Percentiles rank a stretch among this genome's conserved stretches.
phyloP scores from a whole-genome alignment of 2,797 vertebrate genomes.

The Enteromius anoplus region DNA sequence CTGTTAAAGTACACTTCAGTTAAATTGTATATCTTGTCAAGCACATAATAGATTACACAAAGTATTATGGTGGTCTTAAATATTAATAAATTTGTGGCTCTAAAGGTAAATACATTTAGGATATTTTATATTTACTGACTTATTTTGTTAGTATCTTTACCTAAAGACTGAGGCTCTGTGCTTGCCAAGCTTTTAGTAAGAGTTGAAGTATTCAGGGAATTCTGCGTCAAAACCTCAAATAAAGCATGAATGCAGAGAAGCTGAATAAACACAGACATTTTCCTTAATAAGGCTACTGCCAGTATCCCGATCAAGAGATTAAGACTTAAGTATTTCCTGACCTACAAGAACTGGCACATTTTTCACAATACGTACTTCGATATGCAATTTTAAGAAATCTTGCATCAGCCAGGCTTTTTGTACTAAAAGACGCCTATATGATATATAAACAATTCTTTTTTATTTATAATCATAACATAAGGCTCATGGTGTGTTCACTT shows the following conservation, averaged over 20 bases:
- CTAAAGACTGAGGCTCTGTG: not conserved
- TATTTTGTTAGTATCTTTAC: not conserved
- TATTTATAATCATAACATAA: conserved; percentile 1
- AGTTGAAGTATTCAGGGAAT: conserved; percentile 25
- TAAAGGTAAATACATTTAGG: too few species aligned
- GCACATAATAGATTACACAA: not conserved
- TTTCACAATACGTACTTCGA: not conserved
- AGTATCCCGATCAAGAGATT: not conserved
- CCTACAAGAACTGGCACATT: conserved; percentile 37
- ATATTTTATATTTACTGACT: not conserved
- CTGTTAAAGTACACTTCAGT: not conserved
- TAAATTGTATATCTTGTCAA: not conserved
- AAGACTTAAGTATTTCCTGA: conserved; percentile 57
- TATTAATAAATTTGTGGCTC: not conserved
- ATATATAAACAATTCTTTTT: not conserved
- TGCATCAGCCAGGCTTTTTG: conserved; percentile 4
- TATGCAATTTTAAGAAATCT: not conserved
- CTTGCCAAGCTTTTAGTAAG: not conserved
- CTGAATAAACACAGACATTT: conserved; percentile 12
- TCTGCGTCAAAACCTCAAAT: conserved; percentile 9
- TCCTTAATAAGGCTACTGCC: conserved; percentile 7
- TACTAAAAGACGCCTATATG: not conserved
- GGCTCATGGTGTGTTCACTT: not conserved
- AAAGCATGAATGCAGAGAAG: not conserved
- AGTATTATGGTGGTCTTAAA: not conserved